Evolutionary conservation across 2,797 vertebrate genomes (phyloP).

Genomic region (Rhinophrynus dorsalis): DNA sequence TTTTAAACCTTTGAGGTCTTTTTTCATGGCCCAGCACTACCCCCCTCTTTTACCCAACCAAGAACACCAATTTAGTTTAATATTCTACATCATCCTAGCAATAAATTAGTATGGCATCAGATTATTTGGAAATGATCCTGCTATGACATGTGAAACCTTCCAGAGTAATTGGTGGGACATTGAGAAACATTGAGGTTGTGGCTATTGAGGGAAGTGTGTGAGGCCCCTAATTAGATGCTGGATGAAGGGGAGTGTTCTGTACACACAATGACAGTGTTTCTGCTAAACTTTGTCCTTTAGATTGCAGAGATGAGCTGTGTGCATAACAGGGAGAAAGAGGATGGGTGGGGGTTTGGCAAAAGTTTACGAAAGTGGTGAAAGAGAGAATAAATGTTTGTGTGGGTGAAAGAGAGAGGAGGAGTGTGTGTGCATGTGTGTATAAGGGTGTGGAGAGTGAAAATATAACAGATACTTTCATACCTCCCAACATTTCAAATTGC

Average conservation of each 20-base stretch:
- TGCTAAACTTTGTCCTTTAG: background rate
- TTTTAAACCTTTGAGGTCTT: too few relatives aligned
- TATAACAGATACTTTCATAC: too few relatives aligned
- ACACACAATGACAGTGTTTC: background rate
- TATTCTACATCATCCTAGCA: background rate
- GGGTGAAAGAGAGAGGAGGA: too few relatives aligned
- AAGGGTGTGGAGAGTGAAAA: too few relatives aligned
- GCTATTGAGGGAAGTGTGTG: background rate
- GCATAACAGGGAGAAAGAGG: background rate
- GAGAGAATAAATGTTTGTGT: too few relatives aligned
- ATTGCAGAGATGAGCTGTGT: background rate
- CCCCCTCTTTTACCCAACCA: too few relatives aligned
- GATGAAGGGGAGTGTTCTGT: conserved; percentile 12
- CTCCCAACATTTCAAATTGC: too few relatives aligned
- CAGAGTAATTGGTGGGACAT: background rate
- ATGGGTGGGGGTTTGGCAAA: too few relatives aligned
- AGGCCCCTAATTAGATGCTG: conserved; percentile 6
- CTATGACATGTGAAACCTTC: background rate
- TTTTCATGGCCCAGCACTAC: too few relatives aligned
- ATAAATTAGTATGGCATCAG: conserved; percentile 11
- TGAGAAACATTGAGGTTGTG: background rate
- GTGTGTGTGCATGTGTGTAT: too few relatives aligned
- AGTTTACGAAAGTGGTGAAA: too few relatives aligned
- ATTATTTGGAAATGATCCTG: conserved; percentile 17
- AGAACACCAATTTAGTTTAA: too few relatives aligned